These are phyloP conservation scores for Chaunax sp. DNA, from an alignment of 2,797 vertebrate species.

Conservation along the genomic window DNA sequence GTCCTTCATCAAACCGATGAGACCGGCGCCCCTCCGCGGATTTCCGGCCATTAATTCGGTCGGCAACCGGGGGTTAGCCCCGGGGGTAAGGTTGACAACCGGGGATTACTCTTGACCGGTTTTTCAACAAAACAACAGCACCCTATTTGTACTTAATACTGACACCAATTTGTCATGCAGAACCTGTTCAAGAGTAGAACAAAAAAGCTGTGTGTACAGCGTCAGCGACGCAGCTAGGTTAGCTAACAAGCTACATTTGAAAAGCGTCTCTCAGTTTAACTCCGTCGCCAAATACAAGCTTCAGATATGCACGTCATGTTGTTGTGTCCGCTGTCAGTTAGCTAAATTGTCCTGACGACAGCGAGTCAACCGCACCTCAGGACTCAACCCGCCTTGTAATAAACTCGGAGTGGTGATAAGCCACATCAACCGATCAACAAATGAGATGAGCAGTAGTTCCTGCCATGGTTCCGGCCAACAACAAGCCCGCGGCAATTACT, in stretches of 20 bases:
- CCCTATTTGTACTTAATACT: not conserved
- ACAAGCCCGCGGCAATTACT: constrained; percentile 26
- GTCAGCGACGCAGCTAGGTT: constrained; percentile 51
- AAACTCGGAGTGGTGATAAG: constrained; percentile 55
- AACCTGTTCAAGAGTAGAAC: constrained; percentile 38
- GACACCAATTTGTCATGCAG: constrained; percentile 48
- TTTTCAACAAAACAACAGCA: constrained; percentile 15
- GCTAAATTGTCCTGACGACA: constrained; percentile 10
- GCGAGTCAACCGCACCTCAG: constrained; percentile 6
- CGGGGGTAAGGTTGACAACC: constrained; percentile 64
- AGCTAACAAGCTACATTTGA: constrained; percentile 71
- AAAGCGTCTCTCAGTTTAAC: constrained; percentile 30
- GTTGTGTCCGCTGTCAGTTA: not conserved
- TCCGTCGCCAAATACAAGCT: constrained; percentile 13
- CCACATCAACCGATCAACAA: constrained; percentile 51
- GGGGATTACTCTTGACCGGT: constrained; percentile 42
- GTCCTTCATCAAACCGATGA: constrained; percentile 95
- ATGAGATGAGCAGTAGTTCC: constrained; percentile 47
- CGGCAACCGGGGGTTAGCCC: constrained; percentile 68
- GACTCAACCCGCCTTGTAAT: constrained; percentile 31
- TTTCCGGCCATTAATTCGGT: constrained; percentile 87
- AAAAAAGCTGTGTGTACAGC: constrained; percentile 56
- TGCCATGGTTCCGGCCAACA: constrained; percentile 39
- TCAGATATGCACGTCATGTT: constrained; percentile 10
- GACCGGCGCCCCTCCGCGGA: constrained; percentile 90